phyloP scores from a whole-genome alignment of 2,888 invertebrate species.

The Heliconius charithonia region DNA sequence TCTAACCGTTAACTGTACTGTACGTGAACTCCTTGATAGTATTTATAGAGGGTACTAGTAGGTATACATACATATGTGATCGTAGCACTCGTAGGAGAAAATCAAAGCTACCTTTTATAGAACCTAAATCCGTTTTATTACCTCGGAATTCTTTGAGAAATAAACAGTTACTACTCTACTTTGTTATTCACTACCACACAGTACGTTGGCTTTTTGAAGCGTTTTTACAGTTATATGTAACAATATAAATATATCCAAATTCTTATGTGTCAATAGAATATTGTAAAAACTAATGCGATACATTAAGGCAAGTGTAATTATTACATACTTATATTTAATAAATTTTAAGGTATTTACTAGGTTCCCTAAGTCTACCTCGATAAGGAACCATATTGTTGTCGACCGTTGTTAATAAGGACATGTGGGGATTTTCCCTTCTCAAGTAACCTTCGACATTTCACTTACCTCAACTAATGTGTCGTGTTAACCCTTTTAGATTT shows the following conservation, averaged over 20 bases:
- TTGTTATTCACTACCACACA: not conserved
- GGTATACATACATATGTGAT: slow-evolving; percentile 21
- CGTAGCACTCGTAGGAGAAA: slow-evolving; percentile 34
- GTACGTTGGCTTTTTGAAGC: no score
- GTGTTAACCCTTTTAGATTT: not conserved
- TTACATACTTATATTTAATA: no score
- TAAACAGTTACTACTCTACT: slow-evolving; percentile 34
- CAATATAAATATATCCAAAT: no score
- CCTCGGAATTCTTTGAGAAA: slow-evolving; percentile 30
- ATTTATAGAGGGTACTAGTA: not conserved
- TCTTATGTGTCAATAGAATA: no score
- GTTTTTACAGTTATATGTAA: no score
- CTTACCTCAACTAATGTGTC: slow-evolving; percentile 6
- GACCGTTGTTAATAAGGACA: not conserved
- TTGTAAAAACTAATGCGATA: no score
- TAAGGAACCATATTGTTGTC: not conserved
- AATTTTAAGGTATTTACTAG: not conserved
- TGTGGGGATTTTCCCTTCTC: not conserved
- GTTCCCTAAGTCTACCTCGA: no score
- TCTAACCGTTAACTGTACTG: not conserved
- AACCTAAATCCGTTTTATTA: slow-evolving; percentile 36
- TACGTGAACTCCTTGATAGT: not conserved
- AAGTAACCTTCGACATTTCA: not conserved
- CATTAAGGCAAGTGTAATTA: no score
- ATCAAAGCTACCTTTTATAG: slow-evolving; percentile 41